Percentiles rank a stretch among this genome's conserved stretches.
Conservation (phyloP, 2,113 vertebrate species). For the Labeo catla region DNA sequence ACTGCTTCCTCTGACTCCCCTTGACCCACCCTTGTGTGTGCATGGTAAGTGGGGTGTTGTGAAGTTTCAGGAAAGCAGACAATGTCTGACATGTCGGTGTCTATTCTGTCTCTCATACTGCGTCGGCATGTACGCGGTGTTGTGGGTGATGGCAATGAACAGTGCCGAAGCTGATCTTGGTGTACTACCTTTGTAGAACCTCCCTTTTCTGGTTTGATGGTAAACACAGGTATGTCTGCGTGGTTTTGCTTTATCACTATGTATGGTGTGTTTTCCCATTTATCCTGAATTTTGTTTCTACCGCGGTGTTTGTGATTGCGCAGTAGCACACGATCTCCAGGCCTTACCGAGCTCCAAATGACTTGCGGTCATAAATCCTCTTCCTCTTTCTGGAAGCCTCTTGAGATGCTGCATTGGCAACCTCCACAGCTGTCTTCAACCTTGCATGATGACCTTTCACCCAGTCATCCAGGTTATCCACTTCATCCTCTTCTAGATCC, state of each 20-base stretch:
- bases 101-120: background rate
- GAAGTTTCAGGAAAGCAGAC: background rate
- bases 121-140: background rate
- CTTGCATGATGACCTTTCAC: conserved; percentile 21
- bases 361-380: conserved; percentile 28
- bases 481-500: background rate
- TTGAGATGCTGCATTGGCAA: background rate
- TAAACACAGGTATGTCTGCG: conserved; percentile 39
- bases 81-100: background rate
- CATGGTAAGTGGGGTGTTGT: background rate
- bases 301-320: conserved; percentile 5
- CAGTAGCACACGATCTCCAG: conserved; percentile 39
- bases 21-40: background rate
- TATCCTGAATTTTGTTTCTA: conserved; percentile 48
- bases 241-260: conserved; percentile 43
- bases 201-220: conserved; percentile 27
- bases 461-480: conserved; percentile 40
- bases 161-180: conserved; percentile 42
- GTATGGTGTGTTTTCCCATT: conserved; percentile 39
- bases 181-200: conserved; percentile 53
- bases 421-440: conserved; percentile 12
- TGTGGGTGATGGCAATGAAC: background rate
- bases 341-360: background rate
- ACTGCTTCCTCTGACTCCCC: background rate
- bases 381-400: conserved; percentile 20